phyloP scores from a whole-genome alignment of 2,113 vertebrate genomes.

The Mixornis gularis region DNA sequence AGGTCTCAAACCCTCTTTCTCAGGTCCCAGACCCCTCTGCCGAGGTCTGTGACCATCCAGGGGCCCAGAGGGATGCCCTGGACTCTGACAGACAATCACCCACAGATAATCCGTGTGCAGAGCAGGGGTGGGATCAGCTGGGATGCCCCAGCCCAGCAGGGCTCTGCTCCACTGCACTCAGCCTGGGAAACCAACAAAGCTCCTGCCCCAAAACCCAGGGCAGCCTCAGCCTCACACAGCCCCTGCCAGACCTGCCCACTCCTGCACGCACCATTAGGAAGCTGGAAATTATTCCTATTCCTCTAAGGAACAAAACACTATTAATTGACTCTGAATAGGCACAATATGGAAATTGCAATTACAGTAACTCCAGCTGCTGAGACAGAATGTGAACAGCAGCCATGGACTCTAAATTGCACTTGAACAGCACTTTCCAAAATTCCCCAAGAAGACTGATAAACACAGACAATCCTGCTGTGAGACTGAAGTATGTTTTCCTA shows the following conservation, averaged over 20 bases:
- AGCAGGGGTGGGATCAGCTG: not conserved
- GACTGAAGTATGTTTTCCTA: not conserved
- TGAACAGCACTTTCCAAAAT: not conserved
- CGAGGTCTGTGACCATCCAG: too few species aligned
- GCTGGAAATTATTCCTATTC: not conserved
- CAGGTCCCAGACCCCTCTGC: too few species aligned
- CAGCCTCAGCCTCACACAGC: not conserved
- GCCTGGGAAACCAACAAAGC: accelerated
- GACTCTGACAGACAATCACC: not conserved
- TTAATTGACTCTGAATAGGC: not conserved
- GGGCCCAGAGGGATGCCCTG: too few species aligned
- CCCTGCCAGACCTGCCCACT: not conserved
- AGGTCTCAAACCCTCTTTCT: too few species aligned
- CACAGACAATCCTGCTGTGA: not conserved
- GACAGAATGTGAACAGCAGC: not conserved
- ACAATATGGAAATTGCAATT: not conserved
- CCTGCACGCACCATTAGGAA: not conserved
- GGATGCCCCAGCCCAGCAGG: not conserved
- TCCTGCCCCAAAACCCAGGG: not conserved
- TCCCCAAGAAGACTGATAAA: not conserved
- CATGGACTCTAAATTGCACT: not conserved
- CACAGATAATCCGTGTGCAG: not conserved
- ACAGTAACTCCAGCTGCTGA: not conserved
- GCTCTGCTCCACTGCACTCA: too few species aligned
- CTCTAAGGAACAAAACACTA: not conserved